These are phyloP conservation scores for Hylaeus volcanicus DNA, from an alignment of 1,140 invertebrate species.

Conservation along the genomic window DNA sequence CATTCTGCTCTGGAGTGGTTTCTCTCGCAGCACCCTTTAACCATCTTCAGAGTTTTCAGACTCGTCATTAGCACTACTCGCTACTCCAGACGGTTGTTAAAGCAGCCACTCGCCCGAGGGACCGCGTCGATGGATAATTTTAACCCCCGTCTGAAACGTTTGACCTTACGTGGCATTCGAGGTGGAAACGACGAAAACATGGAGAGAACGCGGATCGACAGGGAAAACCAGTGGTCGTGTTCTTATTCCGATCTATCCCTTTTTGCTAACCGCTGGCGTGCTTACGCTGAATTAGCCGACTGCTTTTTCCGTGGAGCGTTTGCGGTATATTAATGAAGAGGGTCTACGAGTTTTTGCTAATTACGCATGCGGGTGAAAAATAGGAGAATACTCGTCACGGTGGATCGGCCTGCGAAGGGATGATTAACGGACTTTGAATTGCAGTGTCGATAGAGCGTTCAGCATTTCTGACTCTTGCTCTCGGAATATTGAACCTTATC, in stretches of 20 bases:
- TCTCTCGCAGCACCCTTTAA: conserved; percentile 43
- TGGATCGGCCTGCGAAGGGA: background rate
- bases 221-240: too few relatives aligned
- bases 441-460: too few relatives aligned
- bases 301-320: too few relatives aligned
- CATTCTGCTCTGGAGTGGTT: conserved; percentile 43
- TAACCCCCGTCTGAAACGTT: conserved; percentile 23
- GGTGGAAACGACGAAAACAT: background rate
- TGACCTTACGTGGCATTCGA: conserved; percentile 6
- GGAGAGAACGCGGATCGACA: background rate
- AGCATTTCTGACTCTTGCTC: too few relatives aligned
- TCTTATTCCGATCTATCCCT: background rate
- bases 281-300: background rate
- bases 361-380: background rate
- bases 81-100: conserved; percentile 52
- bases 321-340: background rate
- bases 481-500: too few relatives aligned
- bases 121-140: conserved; percentile 43
- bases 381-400: background rate
- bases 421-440: background rate
- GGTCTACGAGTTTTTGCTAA: conserved; percentile 8
- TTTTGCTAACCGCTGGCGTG: background rate
- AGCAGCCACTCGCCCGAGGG: conserved; percentile 30
- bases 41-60: conserved; percentile 60
- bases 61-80: conserved; percentile 56